phyloP scores from a whole-genome alignment of 2,797 vertebrate species.

The Morus bassanus region DNA sequence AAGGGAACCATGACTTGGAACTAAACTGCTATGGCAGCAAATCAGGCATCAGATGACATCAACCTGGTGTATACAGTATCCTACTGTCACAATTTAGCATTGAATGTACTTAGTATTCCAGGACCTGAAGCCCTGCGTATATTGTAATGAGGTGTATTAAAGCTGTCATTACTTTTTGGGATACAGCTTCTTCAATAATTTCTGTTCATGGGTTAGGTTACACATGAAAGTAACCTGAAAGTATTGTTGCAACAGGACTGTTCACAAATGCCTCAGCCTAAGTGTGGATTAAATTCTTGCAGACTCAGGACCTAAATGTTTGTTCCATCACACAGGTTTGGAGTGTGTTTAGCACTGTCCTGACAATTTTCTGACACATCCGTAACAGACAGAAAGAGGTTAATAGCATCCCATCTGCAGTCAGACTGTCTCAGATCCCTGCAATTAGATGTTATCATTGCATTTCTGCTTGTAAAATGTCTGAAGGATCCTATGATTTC shows the following conservation, averaged over 20 bases:
- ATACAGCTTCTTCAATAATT: not conserved
- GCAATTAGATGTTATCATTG: constrained; percentile 57
- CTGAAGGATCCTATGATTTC: constrained; percentile 45
- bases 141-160: not conserved
- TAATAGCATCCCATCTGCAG: constrained; percentile 32
- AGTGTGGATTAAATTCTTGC: not conserved
- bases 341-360: not conserved
- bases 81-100: not conserved
- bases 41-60: not conserved
- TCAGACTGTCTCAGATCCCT: constrained; percentile 53
- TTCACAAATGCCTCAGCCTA: not conserved
- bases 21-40: not conserved
- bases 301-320: not conserved
- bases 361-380: constrained; percentile 6
- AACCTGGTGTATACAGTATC: not conserved
- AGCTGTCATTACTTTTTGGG: not conserved
- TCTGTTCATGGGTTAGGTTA: not conserved
- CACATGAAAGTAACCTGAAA: not conserved
- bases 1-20: not conserved
- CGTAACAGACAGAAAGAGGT: not conserved
- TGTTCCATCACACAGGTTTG: not conserved
- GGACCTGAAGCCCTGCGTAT: not conserved
- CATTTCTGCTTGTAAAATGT: constrained; percentile 38
- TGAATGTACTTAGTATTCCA: not conserved
- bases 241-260: not conserved